Conservation (phyloP, 2,888 invertebrate species). For the Eristalinus sepulchralis region DNA sequence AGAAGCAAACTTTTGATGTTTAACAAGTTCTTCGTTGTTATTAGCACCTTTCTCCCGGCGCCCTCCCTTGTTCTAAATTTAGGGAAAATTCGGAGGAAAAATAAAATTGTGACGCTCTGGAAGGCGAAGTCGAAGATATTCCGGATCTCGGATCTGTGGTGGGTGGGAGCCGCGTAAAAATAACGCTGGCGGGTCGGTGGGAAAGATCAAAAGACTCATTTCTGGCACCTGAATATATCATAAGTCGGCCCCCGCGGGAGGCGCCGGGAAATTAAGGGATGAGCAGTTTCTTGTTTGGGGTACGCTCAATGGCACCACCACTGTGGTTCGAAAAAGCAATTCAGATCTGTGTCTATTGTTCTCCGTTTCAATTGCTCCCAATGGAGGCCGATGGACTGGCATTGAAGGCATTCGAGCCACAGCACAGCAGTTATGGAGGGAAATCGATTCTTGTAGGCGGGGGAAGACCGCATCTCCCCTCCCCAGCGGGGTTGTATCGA, state of each 20-base stretch:
- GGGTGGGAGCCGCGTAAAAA: not conserved
- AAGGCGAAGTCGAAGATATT: not conserved
- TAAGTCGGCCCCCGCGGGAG: not conserved
- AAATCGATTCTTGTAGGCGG: too few relatives aligned
- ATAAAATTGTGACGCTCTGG: not conserved
- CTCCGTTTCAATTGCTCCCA: not conserved
- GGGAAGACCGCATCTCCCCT: too few relatives aligned
- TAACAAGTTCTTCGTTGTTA: conserved; percentile 10
- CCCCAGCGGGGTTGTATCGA: too few relatives aligned
- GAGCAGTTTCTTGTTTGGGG: too few relatives aligned
- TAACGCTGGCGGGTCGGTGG: not conserved
- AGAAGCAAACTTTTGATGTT: conserved; percentile 6
- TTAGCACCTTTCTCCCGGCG: conserved; percentile 1
- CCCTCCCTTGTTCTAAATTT: conserved; percentile 12
- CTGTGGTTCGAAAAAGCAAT: not conserved
- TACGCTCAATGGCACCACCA: not conserved
- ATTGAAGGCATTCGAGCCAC: too few relatives aligned
- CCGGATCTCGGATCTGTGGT: not conserved
- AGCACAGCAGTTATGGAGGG: too few relatives aligned
- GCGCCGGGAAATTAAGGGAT: not conserved
- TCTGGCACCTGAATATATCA: not conserved
- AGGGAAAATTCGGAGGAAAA: not conserved
- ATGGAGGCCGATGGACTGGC: not conserved
- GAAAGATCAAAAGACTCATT: not conserved
- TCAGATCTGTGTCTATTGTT: not conserved